These are phyloP conservation scores for Hyperoodon ampullatus DNA, from an alignment of 2,113 vertebrate species.

Conservation along the genomic window DNA sequence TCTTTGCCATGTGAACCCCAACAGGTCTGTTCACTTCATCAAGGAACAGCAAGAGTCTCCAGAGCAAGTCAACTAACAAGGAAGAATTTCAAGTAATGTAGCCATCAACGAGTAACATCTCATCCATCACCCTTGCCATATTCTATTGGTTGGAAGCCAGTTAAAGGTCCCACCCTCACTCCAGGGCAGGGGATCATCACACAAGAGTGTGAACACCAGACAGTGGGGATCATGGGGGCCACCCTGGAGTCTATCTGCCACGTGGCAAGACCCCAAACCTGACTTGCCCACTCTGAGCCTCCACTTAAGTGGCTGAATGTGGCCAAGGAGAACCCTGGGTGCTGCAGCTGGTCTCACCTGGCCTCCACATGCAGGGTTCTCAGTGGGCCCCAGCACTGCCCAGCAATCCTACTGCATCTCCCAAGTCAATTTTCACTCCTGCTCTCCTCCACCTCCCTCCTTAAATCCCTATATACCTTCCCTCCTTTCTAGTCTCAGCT, in stretches of 20 bases:
- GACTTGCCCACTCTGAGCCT: neutral
- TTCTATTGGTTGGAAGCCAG: neutral
- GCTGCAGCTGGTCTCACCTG: neutral
- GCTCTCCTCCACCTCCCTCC: neutral
- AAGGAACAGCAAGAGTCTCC: neutral
- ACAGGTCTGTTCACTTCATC: neutral
- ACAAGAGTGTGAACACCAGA: neutral
- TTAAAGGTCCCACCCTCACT: neutral
- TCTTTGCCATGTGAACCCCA: neutral
- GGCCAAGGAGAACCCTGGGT: neutral
- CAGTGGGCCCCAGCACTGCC: neutral
- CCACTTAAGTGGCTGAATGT: neutral
- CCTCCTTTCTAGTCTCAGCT: neutral
- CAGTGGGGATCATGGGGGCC: no score
- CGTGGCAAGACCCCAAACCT: neutral
- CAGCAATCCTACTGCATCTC: neutral
- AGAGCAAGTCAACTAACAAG: neutral
- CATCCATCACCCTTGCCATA: neutral
- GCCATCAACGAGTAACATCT: neutral
- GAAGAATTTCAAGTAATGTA: neutral
- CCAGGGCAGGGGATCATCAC: neutral
- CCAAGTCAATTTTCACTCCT: neutral
- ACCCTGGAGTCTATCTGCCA: neutral
- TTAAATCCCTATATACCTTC: no score
- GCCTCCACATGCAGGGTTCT: neutral